A percentile compares a stretch with the other conserved stretches of the same genome.
Conservation (phyloP, 2,113 vertebrate genomes). For the Heterocephalus glaber region DNA sequence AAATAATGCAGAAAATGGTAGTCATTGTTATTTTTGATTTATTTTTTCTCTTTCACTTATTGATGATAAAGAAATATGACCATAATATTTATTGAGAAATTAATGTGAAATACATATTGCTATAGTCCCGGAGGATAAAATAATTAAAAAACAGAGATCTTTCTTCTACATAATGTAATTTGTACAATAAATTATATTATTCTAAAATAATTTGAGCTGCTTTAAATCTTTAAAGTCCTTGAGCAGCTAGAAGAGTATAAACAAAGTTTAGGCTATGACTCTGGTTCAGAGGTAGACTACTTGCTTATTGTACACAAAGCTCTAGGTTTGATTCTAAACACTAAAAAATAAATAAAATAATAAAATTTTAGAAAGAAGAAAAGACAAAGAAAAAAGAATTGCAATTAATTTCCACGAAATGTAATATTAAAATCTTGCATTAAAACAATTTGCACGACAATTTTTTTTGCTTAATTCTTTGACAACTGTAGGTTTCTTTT, state of each 20-base stretch:
- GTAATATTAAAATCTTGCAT: not conserved
- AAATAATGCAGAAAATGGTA: not conserved
- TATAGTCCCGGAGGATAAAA: not conserved
- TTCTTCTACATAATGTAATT: not conserved
- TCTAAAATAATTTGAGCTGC: not conserved
- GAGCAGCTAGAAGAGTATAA: not conserved
- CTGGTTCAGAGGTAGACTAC: not conserved
- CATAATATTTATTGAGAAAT: not conserved
- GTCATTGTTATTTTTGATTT: not conserved
- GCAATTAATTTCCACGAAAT: slow-evolving; percentile 16
- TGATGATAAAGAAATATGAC: not conserved
- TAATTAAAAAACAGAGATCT: not conserved
- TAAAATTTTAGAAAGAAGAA: not conserved
- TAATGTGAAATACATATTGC: not conserved
- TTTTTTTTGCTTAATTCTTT: not conserved
- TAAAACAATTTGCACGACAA: not conserved
- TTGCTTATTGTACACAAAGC: not conserved
- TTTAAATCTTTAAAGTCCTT: not conserved
- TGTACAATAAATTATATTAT: not conserved
- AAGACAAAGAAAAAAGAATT: not conserved
- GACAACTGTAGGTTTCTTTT: not conserved
- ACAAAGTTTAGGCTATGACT: not conserved
- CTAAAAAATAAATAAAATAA: not conserved
- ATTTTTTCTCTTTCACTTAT: not conserved
- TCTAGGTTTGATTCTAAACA: not conserved